Evolutionary conservation across 2,888 invertebrate genomes (phyloP).

Genomic region (Amiota minor): DNA sequence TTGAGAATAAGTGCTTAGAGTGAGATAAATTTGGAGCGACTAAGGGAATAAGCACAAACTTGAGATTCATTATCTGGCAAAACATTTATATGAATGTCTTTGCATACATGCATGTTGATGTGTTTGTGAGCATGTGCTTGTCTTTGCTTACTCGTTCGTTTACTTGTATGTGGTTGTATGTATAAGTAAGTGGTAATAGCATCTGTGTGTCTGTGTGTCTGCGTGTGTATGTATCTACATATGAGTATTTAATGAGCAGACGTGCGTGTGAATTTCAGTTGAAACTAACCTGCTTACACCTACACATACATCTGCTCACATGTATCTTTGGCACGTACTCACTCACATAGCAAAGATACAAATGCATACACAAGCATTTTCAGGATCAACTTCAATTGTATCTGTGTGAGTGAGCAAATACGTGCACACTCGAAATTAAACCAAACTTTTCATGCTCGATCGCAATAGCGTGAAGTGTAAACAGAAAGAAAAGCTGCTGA

Average conservation of each 20-base stretch:
- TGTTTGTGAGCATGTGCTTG: neutral
- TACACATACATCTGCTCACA: constrained; percentile 25
- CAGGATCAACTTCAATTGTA: constrained; percentile 35
- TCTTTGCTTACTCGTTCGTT: constrained; percentile 6
- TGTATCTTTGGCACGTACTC: neutral
- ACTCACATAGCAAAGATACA: too few relatives aligned
- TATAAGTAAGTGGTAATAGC: constrained; percentile 3
- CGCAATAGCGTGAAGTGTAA: constrained; percentile 44
- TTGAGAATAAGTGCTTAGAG: too few relatives aligned
- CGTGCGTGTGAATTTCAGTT: constrained; percentile 59
- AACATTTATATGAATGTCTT: constrained; percentile 50
- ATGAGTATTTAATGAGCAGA: constrained; percentile 67
- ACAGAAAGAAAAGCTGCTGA: constrained; percentile 26
- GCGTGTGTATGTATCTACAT: constrained; percentile 42
- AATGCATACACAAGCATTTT: too few relatives aligned
- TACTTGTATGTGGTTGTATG: constrained; percentile 23
- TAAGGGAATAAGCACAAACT: constrained; percentile 20
- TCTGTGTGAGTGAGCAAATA: constrained; percentile 47
- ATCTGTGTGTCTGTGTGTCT: constrained; percentile 17
- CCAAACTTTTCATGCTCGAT: constrained; percentile 68
- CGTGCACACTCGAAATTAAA: constrained; percentile 63
- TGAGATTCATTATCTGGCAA: constrained; percentile 65
- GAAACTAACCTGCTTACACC: constrained; percentile 46
- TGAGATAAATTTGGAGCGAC: too few relatives aligned
- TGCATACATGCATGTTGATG: neutral